A percentile compares a stretch with the other conserved stretches of the same genome.
Evolutionary conservation across 2,113 vertebrate species (phyloP).

Genomic region (Gorsachius goisagi): DNA sequence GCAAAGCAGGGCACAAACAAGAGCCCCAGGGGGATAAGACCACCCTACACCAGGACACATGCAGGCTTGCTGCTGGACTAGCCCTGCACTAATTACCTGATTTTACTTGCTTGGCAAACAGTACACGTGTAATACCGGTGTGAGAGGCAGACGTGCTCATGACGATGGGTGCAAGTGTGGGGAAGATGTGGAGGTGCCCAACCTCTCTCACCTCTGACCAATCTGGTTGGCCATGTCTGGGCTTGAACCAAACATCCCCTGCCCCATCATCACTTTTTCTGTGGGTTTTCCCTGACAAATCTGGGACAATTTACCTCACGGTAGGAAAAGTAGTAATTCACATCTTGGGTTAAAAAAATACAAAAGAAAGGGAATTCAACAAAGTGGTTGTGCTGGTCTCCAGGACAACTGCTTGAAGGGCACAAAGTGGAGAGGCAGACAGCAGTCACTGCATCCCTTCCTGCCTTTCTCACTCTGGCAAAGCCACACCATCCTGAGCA

Average conservation of each 20-base stretch:
- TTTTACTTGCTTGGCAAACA: not conserved
- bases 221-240: not conserved
- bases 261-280: not conserved
- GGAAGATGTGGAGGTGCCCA: not conserved
- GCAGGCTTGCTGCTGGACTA: not conserved
- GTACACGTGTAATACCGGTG: not conserved
- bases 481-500: not conserved
- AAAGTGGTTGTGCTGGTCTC: not conserved
- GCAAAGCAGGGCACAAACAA: not conserved
- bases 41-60: accelerated
- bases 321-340: not conserved
- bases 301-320: not conserved
- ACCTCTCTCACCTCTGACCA: not conserved
- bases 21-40: not conserved
- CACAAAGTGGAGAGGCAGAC: not conserved
- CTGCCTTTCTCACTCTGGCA: not conserved
- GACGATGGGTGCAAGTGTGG: not conserved
- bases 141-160: not conserved
- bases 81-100: not conserved
- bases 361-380: not conserved
- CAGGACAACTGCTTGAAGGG: not conserved
- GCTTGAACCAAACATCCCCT: not conserved
- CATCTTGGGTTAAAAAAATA: not conserved
- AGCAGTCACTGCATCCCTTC: not conserved
- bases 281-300: not conserved